Evolutionary conservation across 2,113 vertebrate genomes (phyloP), one percentile per base, ranked within the genome.

Genomic region (Gallinago undulata): DNA sequence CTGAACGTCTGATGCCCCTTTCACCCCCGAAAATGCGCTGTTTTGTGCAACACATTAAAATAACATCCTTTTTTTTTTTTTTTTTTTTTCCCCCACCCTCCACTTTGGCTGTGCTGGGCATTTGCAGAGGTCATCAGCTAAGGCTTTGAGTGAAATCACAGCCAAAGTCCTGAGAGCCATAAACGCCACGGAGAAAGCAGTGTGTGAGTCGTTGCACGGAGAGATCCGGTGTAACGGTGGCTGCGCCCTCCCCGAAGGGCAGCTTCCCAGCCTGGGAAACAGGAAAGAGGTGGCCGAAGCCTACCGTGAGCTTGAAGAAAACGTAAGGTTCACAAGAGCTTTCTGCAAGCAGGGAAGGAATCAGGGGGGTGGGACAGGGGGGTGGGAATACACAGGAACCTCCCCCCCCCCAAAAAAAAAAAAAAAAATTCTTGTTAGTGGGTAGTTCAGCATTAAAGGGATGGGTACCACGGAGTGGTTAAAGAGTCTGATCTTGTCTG

Each of bases 131-230:
- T 98, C 98, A 0, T 98, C 97, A 3, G 98, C 98, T 18, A 98
- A 98, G 73, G 98, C 98, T 97, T 98, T 99, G 95, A 99, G 98
- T 33, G 98, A 99, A 98, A 98, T 99, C 98, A 98, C 98, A 51
- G 98, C 97, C 95, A 97, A 98, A 98, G 97, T 97, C 76, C 97
- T 98, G 97, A 98, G 98, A 98, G 98, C 98, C 95, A 97, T 99
- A 97, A 99, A 98, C 50, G 97, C 98, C 96, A 98, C 97, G 85
- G 98, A 99, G 98, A 97, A 80, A 47, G 98, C 97, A 1, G 97
- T 98, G 96, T 95, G 97, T 35, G 98, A 98, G 96, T 98, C 96
- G 27, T 35, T 94, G 92, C 92, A 82, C 1, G 89, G 80, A 89
- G 63, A 97, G 18, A 90, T 27, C 43, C 90, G 67, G 84, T 23